A percentile compares a stretch with the other conserved stretches of the same genome.
These are phyloP conservation scores for Acleris sparsana DNA, from an alignment of 2,888 invertebrate species.

Conservation along the genomic window DNA sequence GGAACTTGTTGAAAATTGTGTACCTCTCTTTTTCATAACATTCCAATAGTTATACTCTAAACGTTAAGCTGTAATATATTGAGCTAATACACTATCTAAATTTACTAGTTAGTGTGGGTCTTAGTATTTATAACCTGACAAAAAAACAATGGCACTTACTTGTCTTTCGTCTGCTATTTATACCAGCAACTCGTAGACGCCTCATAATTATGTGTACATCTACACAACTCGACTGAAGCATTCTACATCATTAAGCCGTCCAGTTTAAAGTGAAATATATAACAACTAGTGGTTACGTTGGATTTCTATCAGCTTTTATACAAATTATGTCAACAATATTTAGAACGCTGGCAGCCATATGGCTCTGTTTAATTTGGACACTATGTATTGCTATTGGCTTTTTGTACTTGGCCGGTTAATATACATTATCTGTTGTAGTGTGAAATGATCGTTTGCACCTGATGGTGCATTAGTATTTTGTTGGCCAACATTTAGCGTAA, in stretches of 20 bases:
- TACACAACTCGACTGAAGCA: background rate
- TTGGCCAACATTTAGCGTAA: constrained; percentile 4
- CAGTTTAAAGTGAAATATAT: too few species aligned
- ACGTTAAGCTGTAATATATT: too few species aligned
- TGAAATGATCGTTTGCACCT: constrained; percentile 3
- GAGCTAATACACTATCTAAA: background rate
- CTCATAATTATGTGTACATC: constrained; percentile 14
- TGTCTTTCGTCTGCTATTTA: constrained; percentile 39
- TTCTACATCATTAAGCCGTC: too few species aligned
- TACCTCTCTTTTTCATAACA: too few species aligned
- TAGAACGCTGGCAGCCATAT: too few species aligned
- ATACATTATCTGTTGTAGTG: constrained; percentile 8
- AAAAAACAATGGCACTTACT: constrained; percentile 24
- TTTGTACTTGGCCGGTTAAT: constrained; percentile 1
- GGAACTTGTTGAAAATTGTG: too few species aligned
- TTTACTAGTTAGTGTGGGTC: constrained; percentile 11
- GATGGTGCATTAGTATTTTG: constrained; percentile 2
- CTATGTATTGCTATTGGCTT: too few species aligned
- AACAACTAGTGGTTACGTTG: too few species aligned
- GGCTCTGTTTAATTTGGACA: too few species aligned
- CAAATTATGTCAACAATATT: too few species aligned
- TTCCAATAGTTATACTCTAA: too few species aligned
- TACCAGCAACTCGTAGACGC: constrained; percentile 26
- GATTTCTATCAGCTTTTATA: too few species aligned
- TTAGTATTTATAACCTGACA: constrained; percentile 20